Evolutionary conservation across 2,113 vertebrate genomes (phyloP), one percentile per base, ranked within the genome.

Genomic region (Amblyopsis rosae): DNA sequence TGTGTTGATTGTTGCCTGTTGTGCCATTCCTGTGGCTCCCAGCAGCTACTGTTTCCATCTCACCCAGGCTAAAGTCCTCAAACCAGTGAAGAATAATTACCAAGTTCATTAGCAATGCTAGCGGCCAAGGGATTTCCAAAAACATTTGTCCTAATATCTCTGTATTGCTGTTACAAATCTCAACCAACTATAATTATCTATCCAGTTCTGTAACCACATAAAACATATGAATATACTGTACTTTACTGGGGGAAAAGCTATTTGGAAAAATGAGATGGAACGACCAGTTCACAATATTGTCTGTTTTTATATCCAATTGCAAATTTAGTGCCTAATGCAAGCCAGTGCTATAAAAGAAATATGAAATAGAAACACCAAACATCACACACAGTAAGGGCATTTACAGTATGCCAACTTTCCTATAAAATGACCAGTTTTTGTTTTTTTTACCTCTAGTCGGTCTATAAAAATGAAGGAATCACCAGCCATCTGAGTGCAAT

Each of bases 401-500:
- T 41, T 41, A 62, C 77, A 83, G 71, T 35, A 65, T 51, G 69
- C 53, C 78, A 65, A 56, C 65, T 15, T 12, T 68, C 61, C 35
- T 33, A 68, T 59, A 59, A 59, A 59, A 59, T 35, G 32, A 11
- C 11, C 72, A 73, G 46, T 11, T 61, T 86, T 70, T 26, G 1
- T 26, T 26, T 26, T 26, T 26, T 26, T 26, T 26, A 26, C 64
- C 66, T 50, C 26, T 17, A 61, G 90, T 92, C 89, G 87, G 81
- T 80, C 87, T 41, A 41, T 41, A 91, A 87, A 93, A 93, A 91
- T 89, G 87, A 93, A 93, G 94, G 87, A 88, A 94, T 95, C 95
- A 95, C 89, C 89, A 95, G 95, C 95, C 94, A 95, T 95, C 93
- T 94, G 67, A 94, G 89, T 90, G 92, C 95, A 93, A 90, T 92